Evolutionary conservation across 2,113 vertebrate species (phyloP).

Genomic region (Sciurus niger): DNA sequence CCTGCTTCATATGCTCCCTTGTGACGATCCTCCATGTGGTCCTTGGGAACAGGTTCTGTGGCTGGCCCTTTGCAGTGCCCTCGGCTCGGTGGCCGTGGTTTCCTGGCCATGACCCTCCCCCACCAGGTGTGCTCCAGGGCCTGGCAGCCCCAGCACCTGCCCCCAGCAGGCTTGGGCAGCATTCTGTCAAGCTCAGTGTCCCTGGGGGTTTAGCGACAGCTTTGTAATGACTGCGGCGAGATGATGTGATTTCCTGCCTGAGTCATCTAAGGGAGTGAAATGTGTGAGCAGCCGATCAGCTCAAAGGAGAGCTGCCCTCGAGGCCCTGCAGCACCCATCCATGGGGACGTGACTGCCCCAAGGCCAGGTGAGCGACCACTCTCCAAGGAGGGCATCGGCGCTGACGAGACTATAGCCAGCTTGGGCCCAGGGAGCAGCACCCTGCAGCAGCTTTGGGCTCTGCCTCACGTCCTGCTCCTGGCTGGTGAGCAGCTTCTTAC

Average conservation of each 20-base stretch:
- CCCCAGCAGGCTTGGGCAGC: accelerated
- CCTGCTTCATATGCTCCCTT: background rate
- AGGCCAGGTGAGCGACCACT: background rate
- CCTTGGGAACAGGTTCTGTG: too few species aligned
- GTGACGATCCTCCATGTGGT: too few species aligned
- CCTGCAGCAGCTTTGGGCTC: accelerated
- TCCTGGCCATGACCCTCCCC: background rate
- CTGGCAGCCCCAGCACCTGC: background rate
- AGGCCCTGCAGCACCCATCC: background rate
- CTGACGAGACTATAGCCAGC: background rate
- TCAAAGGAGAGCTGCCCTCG: background rate
- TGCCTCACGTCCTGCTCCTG: background rate
- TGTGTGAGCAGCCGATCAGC: background rate
- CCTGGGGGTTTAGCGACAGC: background rate
- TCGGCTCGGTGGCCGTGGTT: accelerated
- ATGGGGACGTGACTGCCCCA: accelerated
- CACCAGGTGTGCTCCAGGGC: accelerated
- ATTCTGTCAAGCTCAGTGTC: background rate
- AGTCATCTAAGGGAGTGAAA: background rate
- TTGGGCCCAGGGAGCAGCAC: background rate
- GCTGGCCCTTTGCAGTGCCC: background rate
- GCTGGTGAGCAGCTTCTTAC: background rate
- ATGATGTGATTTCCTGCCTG: background rate
- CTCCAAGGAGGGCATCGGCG: background rate
- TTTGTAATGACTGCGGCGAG: background rate